Percentiles rank a stretch among this genome's conserved stretches.
These are phyloP conservation scores for Echinops telfairi DNA, from an alignment of 2,113 vertebrate genomes.

Conservation along the genomic window DNA sequence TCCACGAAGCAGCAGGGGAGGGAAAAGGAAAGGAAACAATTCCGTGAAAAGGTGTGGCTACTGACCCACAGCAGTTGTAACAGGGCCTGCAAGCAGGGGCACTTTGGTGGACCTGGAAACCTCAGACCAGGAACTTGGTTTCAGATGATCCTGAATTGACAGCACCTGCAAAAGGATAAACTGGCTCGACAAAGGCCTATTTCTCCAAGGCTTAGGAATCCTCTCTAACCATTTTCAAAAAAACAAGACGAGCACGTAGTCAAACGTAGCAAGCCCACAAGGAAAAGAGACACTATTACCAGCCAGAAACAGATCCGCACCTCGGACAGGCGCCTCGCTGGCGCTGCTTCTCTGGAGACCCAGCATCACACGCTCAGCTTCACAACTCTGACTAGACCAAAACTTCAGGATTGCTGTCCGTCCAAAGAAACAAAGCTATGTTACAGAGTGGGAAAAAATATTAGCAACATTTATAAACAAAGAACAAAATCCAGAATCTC, in stretches of 20 bases:
- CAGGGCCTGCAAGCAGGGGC: not conserved
- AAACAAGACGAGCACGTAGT: not conserved
- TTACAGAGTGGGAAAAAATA: too few relatives aligned
- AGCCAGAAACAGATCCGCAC: not conserved
- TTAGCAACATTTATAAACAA: not conserved
- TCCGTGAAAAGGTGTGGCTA: not conserved
- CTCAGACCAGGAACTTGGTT: not conserved
- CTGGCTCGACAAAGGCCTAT: not conserved
- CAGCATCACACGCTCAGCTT: too few relatives aligned
- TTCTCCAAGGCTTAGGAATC: not conserved
- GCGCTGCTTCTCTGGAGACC: too few relatives aligned
- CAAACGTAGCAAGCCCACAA: not conserved
- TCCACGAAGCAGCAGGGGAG: not conserved
- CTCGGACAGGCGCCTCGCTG: too few relatives aligned
- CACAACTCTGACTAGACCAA: too few relatives aligned
- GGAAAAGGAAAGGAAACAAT: not conserved
- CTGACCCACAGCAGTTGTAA: not conserved
- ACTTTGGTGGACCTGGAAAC: not conserved
- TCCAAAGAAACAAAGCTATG: too few relatives aligned
- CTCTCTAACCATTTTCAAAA: not conserved
- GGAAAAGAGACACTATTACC: not conserved
- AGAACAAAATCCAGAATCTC: not conserved
- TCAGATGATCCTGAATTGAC: too few relatives aligned
- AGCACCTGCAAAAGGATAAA: constrained; percentile 14
- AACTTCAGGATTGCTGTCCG: too few relatives aligned